Base-by-base conservation (phyloP, 1,140 invertebrate genomes). In the Pararge aegeria region DNA sequence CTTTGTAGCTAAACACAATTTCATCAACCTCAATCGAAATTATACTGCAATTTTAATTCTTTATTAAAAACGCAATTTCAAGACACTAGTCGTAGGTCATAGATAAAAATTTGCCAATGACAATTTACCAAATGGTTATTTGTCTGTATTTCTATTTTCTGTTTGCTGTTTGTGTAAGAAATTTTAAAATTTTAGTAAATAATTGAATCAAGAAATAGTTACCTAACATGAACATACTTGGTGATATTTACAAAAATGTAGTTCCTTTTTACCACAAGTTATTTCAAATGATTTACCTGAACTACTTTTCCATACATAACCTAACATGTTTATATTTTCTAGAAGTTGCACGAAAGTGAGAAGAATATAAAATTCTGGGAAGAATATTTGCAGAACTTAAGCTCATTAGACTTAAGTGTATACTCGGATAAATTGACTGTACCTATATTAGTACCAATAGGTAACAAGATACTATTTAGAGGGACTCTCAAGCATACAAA, bases 401-500 rank as follows among this genome's bases (percentile, higher is more conserved):
- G 78, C 16, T 46, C 61, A 5, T 38, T 86, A 20, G 78, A 89
- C 50, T 78, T 90, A 15, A 75, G 58, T 61, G 30, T 67, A 9
- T 90, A 71, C 53, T 72, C 71, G 18, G 81, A 89, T 27, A 83
- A 80, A 44, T 61, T 92, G 19, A 87, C 82, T 58, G 83, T 91
- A 13, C 78, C 89, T 12, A 78, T 90, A n/a, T 70, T 93, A 87
- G 92, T 95, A 9, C 94, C 94, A 15, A 90, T 95, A 67, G 93
- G 94, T 6, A 90, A 87, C 15, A 89, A 92, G 69, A 94, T 94
- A 19, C 92, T 95, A 15, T 93, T 95, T 84, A 92, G 92, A 69
- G 95, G 94, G 20, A 87, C 92, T 64, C 70, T 96, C 2, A 92
- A 94, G 30, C 94, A 96, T 70, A 95, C 95, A 13, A 96, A 95